Percentiles rank a stretch among this genome's conserved stretches.
These are phyloP conservation scores for Pseudopleuronectes americanus DNA, from an alignment of 2,797 vertebrate species.

Conservation along the genomic window DNA sequence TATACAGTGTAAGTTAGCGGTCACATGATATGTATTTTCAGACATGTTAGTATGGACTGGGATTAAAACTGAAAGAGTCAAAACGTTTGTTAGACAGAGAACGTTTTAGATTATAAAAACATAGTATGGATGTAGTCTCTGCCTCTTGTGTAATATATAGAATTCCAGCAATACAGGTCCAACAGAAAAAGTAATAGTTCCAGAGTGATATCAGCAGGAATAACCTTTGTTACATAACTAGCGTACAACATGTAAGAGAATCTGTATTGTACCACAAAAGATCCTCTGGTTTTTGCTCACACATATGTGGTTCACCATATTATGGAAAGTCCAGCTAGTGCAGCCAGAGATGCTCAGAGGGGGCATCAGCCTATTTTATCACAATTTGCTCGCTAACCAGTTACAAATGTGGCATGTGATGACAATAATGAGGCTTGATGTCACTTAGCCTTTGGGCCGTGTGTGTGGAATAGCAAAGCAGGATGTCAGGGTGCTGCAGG, in stretches of 20 bases:
- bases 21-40: too few species aligned
- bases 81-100: too few species aligned
- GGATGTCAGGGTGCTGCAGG: conserved; percentile 73
- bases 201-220: not conserved
- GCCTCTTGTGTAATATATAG: conserved; percentile 15
- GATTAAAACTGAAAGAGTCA: too few species aligned
- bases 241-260: conserved; percentile 4
- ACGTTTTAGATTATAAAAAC: too few species aligned
- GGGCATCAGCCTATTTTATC: conserved; percentile 89
- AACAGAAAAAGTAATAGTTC: not conserved
- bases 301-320: conserved; percentile 42
- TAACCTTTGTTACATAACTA: conserved; percentile 5
- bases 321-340: conserved; percentile 79
- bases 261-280: conserved; percentile 16
- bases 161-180: not conserved
- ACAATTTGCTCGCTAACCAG: conserved; percentile 93
- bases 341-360: conserved; percentile 76
- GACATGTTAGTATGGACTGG: too few species aligned
- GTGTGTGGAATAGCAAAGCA: conserved; percentile 89
- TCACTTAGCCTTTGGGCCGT: conserved; percentile 87
- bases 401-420: conserved; percentile 97
- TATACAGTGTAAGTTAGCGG: too few species aligned
- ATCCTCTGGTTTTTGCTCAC: conserved; percentile 26
- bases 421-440: conserved; percentile 96
- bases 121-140: not conserved